phyloP scores from a whole-genome alignment of 2,113 vertebrate species.

The Cheirogaleus medius region DNA sequence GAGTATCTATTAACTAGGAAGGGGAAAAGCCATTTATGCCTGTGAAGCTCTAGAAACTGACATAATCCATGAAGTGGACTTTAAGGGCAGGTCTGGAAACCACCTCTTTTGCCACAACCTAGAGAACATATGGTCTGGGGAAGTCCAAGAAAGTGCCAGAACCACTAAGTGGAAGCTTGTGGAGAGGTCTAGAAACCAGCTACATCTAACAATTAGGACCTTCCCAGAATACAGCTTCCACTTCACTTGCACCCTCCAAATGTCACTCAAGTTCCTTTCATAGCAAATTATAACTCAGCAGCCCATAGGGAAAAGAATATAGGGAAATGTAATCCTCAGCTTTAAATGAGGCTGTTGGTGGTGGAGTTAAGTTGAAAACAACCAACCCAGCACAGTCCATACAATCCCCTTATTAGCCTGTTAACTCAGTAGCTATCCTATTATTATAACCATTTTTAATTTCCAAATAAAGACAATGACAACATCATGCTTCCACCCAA shows the following conservation, averaged over 20 bases:
- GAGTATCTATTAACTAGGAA: not conserved
- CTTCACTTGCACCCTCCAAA: not conserved
- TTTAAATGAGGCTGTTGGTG: not conserved
- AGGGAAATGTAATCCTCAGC: not conserved
- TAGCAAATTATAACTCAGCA: not conserved
- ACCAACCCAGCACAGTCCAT: not conserved
- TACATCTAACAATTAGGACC: not conserved
- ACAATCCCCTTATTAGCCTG: not conserved
- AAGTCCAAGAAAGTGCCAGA: not conserved
- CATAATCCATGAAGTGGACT: not conserved
- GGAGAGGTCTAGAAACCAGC: not conserved
- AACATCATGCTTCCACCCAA: not conserved
- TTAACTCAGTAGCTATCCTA: not conserved
- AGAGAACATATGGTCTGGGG: not conserved
- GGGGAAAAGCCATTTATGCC: not conserved
- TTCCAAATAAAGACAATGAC: not conserved
- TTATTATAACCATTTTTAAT: not conserved
- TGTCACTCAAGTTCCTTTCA: not conserved
- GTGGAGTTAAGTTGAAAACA: not conserved
- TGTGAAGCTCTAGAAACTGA: not conserved
- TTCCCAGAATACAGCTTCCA: not conserved
- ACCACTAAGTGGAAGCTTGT: not conserved
- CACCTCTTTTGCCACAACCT: not conserved
- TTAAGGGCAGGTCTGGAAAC: not conserved
- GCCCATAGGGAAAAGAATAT: not conserved